Conservation (phyloP, 2,888 invertebrate species). For the Trachelus tabidus region DNA sequence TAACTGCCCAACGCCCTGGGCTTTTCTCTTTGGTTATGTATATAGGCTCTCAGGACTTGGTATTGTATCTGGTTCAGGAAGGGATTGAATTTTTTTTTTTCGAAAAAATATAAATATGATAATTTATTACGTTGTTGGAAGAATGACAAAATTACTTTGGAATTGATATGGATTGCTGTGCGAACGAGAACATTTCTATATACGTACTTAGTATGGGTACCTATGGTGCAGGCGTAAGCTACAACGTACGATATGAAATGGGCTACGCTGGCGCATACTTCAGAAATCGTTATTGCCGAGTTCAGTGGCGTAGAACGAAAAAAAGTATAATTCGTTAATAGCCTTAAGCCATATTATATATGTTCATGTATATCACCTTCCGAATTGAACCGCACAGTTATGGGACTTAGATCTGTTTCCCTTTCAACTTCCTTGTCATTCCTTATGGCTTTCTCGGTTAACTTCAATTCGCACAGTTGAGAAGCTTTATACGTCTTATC, state of each 20-base stretch:
- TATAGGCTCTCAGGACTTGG: not conserved
- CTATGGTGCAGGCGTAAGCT: too few species aligned
- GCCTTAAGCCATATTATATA: conserved; percentile 24
- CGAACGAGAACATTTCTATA: not conserved
- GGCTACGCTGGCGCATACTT: conserved; percentile 13
- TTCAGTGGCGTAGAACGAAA: conserved; percentile 45
- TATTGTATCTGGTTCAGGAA: not conserved
- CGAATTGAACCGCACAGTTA: not conserved
- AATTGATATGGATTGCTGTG: not conserved
- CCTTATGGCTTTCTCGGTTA: not conserved
- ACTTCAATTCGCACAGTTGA: conserved; percentile 26
- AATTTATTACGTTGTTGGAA: not conserved
- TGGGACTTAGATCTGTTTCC: not conserved
- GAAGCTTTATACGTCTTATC: conserved; percentile 44
- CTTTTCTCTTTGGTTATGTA: not conserved
- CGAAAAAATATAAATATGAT: not conserved
- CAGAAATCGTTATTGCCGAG: conserved; percentile 41
- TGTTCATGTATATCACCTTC: not conserved
- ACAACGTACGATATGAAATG: not conserved
- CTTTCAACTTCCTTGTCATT: not conserved
- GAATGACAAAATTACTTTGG: not conserved
- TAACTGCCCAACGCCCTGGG: not conserved
- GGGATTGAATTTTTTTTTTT: not conserved
- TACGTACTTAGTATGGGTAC: not conserved
- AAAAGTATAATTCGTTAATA: conserved; percentile 39